These are phyloP conservation scores for Ciconia boyciana DNA, from an alignment of 2,113 vertebrate species.

Conservation along the genomic window DNA sequence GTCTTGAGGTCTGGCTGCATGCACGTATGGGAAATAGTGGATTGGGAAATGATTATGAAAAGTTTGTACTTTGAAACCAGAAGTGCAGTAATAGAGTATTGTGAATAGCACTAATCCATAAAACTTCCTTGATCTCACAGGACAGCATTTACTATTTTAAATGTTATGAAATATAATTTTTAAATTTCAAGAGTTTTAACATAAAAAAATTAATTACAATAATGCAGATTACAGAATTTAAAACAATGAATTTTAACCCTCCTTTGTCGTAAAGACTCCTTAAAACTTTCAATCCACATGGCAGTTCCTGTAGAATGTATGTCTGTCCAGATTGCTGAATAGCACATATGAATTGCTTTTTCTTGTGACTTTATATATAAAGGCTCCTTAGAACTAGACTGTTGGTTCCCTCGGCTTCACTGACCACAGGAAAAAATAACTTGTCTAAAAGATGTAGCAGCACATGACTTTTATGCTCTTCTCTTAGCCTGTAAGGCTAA, in stretches of 20 bases:
- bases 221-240: not conserved
- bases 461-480: not conserved
- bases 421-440: not conserved
- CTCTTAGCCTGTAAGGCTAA: not conserved
- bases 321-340: not conserved
- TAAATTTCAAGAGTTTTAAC: not conserved
- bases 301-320: not conserved
- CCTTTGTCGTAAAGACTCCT: not conserved
- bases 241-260: not conserved
- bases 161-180: not conserved
- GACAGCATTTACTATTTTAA: not conserved
- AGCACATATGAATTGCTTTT: not conserved
- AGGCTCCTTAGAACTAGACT: not conserved
- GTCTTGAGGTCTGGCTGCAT: not conserved
- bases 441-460: not conserved
- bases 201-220: not conserved
- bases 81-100: not conserved
- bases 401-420: not conserved
- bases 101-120: not conserved
- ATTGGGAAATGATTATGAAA: not conserved
- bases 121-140: not conserved
- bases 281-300: not conserved
- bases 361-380: not conserved
- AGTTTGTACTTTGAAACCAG: not conserved
- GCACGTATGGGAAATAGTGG: not conserved